Percentiles rank a stretch among this genome's conserved stretches.
Conservation (phyloP, 1,140 invertebrate species). For the Cardiocondyla obscurior region DNA sequence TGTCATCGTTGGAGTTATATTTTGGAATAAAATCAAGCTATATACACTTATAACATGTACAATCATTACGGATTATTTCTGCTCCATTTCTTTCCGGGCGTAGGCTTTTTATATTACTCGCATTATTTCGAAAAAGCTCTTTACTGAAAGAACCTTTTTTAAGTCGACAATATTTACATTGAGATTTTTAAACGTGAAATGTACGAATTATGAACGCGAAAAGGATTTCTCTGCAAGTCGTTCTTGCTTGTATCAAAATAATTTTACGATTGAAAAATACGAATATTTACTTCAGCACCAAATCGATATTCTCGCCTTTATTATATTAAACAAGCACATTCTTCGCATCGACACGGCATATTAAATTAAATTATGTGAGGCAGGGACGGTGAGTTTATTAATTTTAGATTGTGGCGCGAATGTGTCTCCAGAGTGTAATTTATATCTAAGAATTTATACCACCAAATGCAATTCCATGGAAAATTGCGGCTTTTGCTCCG, state of each 20-base stretch:
- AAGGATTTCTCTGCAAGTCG: neutral
- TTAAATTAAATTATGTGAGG: constrained; percentile 21
- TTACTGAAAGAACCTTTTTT: neutral
- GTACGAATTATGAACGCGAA: neutral
- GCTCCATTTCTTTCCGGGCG: neutral
- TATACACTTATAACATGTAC: neutral
- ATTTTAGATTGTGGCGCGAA: constrained; percentile 7
- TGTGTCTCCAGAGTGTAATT: constrained; percentile 20
- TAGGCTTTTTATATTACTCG: neutral
- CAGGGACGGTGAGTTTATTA: neutral
- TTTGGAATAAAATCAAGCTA: neutral
- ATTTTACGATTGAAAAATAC: neutral
- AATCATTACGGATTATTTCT: neutral
- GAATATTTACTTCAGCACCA: neutral
- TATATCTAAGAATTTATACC: constrained; percentile 37
- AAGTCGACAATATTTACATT: neutral
- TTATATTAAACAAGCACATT: constrained; percentile 27
- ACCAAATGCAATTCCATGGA: constrained; percentile 13
- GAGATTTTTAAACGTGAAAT: neutral
- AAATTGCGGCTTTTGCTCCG: constrained; percentile 14
- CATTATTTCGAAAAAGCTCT: neutral
- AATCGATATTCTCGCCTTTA: constrained; percentile 33
- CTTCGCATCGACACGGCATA: neutral
- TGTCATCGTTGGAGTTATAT: neutral
- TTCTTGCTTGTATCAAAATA: neutral